Base-by-base conservation (phyloP, 2,888 invertebrate genomes). In the Oxytorus armatus region DNA sequence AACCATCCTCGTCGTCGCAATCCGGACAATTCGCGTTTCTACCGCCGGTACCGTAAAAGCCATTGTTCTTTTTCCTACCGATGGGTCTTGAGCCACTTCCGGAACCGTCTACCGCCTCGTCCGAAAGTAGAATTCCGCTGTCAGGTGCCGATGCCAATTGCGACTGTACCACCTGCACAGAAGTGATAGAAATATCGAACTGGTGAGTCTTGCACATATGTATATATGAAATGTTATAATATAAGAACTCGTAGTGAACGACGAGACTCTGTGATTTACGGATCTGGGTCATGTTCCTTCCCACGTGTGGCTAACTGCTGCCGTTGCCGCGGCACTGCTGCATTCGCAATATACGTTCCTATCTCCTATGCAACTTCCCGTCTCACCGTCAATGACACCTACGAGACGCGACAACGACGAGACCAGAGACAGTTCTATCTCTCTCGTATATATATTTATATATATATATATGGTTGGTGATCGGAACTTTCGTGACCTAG, bases 81-180 rank as follows among this genome's bases (percentile, higher is more conserved):
- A 72, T 70, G 16, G 89, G 87, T 39, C 88, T 86, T 72, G 89
- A 89, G 4, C 92, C 92, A 74, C 91, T 92, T 77, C 92, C 92
- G 29, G 92, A 92, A 39, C 91, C 91, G 44, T 91, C 92, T 53
- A 89, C 82, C 3, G 90, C 89, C 74, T 90, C 91, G 84, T 92
- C 92, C 36, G 89, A 89, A 36, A 90, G 87, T 68, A 91, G 83
- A 36, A 83, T 89, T 53, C 89, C 88, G 65, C 85, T 87, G 74
- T 91, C 91, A 14, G 91, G 90, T 10, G 90, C 88, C n/a, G 88
- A 86, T 33, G 89, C 88, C 87, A 92, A 85, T 81, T 92, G 92
- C 44, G 89, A 86, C 77, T 89, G 90, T 66, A 92, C 86, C 78
- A 91, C 85, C 92, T 92, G 85, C 33, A 16, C 36, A 33, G 5